phyloP scores from a whole-genome alignment of 1,140 invertebrate genomes.

The Sitobion miscanthi region DNA sequence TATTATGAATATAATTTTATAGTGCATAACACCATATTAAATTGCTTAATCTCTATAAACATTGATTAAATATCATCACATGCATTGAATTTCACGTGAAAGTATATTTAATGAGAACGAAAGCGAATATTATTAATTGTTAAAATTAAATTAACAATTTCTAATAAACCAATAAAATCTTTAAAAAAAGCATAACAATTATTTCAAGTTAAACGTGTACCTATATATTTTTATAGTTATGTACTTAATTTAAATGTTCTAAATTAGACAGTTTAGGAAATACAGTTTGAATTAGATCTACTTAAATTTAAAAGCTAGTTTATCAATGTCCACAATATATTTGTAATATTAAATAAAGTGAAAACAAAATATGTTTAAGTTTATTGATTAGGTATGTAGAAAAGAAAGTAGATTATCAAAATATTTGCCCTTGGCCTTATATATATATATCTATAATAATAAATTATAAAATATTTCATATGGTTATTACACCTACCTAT shows the following conservation, averaged over 20 bases:
- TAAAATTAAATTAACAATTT: slow-evolving; percentile 22
- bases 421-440: slow-evolving; percentile 45
- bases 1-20: not conserved
- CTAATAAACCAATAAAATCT: not conserved
- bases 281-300: not conserved
- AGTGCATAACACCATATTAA: not conserved
- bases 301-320: not conserved
- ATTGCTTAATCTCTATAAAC: not conserved
- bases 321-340: not conserved
- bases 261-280: not conserved
- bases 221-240: not conserved
- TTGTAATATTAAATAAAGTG: not conserved
- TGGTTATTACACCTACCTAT: not conserved
- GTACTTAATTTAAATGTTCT: not conserved
- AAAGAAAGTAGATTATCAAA: slow-evolving; percentile 41
- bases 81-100: not conserved
- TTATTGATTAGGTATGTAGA: not conserved
- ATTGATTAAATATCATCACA: not conserved
- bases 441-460: not conserved
- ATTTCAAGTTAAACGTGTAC: not conserved
- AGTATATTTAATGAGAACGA: not conserved
- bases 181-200: not conserved
- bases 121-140: not conserved
- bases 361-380: not conserved
- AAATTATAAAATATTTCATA: slow-evolving; percentile 35